phyloP scores from a whole-genome alignment of 1,140 invertebrate genomes.

The Mesaphorura yosii region DNA sequence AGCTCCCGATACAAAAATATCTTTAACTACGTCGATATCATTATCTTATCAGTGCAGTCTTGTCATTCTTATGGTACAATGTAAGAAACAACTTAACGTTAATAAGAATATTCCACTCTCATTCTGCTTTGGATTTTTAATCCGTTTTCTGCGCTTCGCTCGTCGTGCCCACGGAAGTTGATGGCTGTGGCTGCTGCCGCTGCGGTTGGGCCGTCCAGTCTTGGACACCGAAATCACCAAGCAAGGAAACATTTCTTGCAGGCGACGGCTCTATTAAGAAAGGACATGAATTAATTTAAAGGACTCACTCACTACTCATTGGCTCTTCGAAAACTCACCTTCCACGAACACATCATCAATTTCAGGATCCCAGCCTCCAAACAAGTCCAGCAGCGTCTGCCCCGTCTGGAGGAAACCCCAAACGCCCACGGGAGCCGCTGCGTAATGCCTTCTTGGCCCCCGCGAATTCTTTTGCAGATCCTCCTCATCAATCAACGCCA shows the following conservation, averaged over 20 bases:
- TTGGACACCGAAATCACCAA: slow-evolving; percentile 22
- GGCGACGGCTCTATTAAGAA: slow-evolving; percentile 16
- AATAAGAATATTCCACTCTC: no score
- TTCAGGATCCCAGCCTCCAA: slow-evolving; percentile 29
- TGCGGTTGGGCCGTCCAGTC: slow-evolving; percentile 27
- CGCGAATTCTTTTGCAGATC: neutral
- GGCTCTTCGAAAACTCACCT: slow-evolving; percentile 4
- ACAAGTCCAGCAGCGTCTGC: slow-evolving; percentile 25
- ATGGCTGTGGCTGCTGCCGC: no score
- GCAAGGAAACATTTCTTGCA: slow-evolving; percentile 13
- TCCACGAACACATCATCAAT: slow-evolving; percentile 16
- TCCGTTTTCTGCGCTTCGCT: no score
- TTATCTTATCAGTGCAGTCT: no score
- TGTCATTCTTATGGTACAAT: no score
- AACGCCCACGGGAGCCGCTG: slow-evolving; percentile 11
- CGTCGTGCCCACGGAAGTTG: no score
- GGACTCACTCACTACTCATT: neutral
- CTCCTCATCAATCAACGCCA: slow-evolving; percentile 10
- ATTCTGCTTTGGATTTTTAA: no score
- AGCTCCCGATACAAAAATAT: no score
- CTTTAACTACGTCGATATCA: no score
- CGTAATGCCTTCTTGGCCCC: slow-evolving; percentile 9
- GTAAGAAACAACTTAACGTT: no score
- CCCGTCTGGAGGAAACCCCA: slow-evolving; percentile 28
- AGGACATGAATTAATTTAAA: neutral